These are phyloP conservation scores for Moxostoma hubbsi DNA, from an alignment of 2,797 vertebrate species.

Conservation along the genomic window DNA sequence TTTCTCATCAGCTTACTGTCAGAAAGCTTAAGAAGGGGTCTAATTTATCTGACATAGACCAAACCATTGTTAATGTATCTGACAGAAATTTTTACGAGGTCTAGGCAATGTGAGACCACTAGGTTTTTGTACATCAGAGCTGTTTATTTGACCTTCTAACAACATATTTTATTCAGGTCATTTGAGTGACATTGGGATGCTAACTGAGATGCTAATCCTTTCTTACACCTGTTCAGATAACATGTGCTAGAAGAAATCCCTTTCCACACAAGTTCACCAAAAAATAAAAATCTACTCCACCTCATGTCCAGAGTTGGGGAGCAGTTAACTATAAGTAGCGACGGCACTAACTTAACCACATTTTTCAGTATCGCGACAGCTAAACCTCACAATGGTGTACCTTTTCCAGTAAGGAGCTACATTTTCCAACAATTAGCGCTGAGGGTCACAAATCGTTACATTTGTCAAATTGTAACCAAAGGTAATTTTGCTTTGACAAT, in stretches of 20 bases:
- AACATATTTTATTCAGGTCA: constrained; percentile 52
- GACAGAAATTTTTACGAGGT: constrained; percentile 74
- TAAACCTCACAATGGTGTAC: too few relatives aligned
- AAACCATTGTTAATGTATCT: constrained; percentile 66
- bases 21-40: constrained; percentile 64
- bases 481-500: too few relatives aligned
- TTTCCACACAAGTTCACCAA: too few relatives aligned
- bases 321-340: too few relatives aligned
- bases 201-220: neutral
- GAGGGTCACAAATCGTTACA: too few relatives aligned
- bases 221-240: neutral
- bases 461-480: too few relatives aligned
- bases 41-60: constrained; percentile 75
- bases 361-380: too few relatives aligned
- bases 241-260: neutral
- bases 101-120: constrained; percentile 58
- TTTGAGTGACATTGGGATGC: constrained; percentile 56
- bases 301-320: too few relatives aligned
- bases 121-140: constrained; percentile 49
- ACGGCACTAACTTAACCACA: too few relatives aligned
- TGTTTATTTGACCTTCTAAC: constrained; percentile 64
- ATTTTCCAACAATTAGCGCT: too few relatives aligned
- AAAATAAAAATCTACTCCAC: too few relatives aligned
- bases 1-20: constrained; percentile 65
- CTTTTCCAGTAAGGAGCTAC: too few relatives aligned